Percentiles rank a stretch among this genome's conserved stretches.
phyloP scores from a whole-genome alignment of 1,140 invertebrate genomes.

The Drosophila aff. region DNA sequence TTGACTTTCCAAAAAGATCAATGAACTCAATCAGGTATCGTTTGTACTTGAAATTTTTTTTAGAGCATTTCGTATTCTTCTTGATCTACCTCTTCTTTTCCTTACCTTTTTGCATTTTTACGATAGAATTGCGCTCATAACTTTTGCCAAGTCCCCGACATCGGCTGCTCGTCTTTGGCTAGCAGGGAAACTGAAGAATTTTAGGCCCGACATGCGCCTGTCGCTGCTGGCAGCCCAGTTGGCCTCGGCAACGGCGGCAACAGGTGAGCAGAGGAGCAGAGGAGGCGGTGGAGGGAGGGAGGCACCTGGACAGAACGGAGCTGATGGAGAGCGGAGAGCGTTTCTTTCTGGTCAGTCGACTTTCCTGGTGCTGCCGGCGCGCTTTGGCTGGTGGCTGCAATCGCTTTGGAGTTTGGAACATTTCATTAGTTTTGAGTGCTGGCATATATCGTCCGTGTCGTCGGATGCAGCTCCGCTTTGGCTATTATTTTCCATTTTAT shows the following conservation, averaged over 20 bases:
- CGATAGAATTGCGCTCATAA: constrained; percentile 81
- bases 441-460: constrained; percentile 74
- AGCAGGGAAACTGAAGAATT: constrained; percentile 68
- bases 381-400: constrained; percentile 62
- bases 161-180: constrained; percentile 67
- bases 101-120: constrained; percentile 73
- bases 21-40: too few species aligned
- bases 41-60: too few species aligned
- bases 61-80: constrained; percentile 20
- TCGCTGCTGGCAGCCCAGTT: constrained; percentile 56
- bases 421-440: constrained; percentile 83
- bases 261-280: constrained; percentile 23
- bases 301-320: not conserved
- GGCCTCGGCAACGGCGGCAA: constrained; percentile 15
- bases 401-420: constrained; percentile 80
- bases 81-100: not conserved
- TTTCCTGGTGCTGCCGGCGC: constrained; percentile 44
- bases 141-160: constrained; percentile 56
- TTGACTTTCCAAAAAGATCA: too few species aligned
- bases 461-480: constrained; percentile 56
- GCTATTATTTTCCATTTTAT: constrained; percentile 83
- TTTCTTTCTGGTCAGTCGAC: constrained; percentile 54
- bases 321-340: not conserved
- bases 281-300: not conserved
- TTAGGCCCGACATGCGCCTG: constrained; percentile 55